These are phyloP conservation scores for Machimus atricapillus DNA, from an alignment of 2,888 invertebrate genomes.

Conservation along the genomic window DNA sequence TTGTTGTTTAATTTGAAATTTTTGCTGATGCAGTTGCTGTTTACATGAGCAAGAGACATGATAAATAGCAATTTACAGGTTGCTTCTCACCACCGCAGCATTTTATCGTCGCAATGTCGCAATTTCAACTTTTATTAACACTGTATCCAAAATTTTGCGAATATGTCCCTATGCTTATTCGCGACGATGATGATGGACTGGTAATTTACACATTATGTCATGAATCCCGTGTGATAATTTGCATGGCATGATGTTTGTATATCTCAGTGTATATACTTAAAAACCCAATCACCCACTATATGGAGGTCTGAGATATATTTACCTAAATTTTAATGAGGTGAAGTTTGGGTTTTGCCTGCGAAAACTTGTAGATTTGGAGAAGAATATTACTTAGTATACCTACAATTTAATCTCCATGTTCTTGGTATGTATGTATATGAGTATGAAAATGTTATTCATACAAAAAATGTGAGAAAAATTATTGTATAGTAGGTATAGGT, in stretches of 20 bases:
- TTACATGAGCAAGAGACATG: background rate
- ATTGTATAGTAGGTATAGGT: too few relatives aligned
- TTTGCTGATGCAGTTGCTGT: background rate
- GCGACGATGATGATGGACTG: background rate
- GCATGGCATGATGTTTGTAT: background rate
- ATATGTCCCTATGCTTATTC: background rate
- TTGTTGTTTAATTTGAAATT: constrained; percentile 15
- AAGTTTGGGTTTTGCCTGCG: too few relatives aligned
- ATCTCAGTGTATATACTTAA: background rate
- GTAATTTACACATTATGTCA: background rate
- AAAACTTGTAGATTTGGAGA: background rate
- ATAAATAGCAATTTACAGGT: background rate
- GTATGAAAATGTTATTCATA: too few relatives aligned
- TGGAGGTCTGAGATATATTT: background rate
- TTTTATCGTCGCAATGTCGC: background rate
- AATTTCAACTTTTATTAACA: constrained; percentile 1
- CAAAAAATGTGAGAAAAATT: too few relatives aligned
- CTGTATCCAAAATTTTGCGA: background rate
- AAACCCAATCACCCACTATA: background rate
- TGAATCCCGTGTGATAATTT: background rate
- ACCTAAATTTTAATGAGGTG: background rate
- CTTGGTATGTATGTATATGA: too few relatives aligned
- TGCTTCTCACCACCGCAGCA: background rate
- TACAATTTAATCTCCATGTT: too few relatives aligned
- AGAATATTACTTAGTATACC: too few relatives aligned